Evolutionary conservation across 1,140 invertebrate species (phyloP), one percentile per base, ranked within the genome.

Genomic region (Eumeta japonica): DNA sequence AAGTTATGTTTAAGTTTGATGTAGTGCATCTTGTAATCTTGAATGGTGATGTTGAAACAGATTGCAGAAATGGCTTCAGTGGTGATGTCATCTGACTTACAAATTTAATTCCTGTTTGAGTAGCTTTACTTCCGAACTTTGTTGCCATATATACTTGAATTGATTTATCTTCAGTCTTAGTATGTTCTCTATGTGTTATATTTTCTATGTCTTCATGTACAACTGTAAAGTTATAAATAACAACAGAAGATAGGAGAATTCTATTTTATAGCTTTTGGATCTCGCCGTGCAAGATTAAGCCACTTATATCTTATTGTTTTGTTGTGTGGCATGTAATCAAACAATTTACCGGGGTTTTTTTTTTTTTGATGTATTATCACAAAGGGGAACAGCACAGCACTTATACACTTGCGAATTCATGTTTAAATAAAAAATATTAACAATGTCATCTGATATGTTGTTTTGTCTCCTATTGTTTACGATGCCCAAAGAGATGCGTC

Each of bases 11-110:
- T 27, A 33, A 39, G 24, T 32, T 43, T 10, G n/a, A 10, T 16
- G 11, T 16, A 28, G 18, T 35, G 19, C 16, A 13, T 27, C 18
- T 27, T 35, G 30, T 36, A 12, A 43, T 42, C 37, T 42, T 36
- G 39, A 46, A 46, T 32, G 45, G 45, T 29, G 45, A 47, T 36
- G 45, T 43, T 24, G 37, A 47, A 29, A 36, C 29, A 39, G 33
- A 39, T 10, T 31, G 39, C 10, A 16, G 2, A 11, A 2, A 16
- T 3, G 44, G 44, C 33, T 37, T 42, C 32, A 39, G 39, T 9
- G 44, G 44, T 37, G 45, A 46, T 37, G 39, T 42, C 40, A 42
- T 39, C 17, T 37, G 36, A 13, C 20, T 30, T 37, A 37, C 28
- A 14, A 30, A 37, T 11, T 30, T 30, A 30, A 14, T 17, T 37